These are phyloP conservation scores for Amiota minor DNA, from an alignment of 2,888 invertebrate species.

Conservation along the genomic window DNA sequence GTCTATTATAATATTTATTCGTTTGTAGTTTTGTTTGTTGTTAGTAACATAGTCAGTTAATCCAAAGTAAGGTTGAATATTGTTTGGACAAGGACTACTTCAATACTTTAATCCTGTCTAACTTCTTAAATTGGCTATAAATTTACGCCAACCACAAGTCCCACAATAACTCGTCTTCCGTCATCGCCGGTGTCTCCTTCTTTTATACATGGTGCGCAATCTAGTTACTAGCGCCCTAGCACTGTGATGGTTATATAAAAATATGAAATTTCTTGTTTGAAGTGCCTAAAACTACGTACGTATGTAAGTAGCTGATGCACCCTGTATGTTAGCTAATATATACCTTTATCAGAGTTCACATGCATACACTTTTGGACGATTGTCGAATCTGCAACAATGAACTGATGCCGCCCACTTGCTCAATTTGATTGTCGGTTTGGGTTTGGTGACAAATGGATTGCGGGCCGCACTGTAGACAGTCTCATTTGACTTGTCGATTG, in stretches of 20 bases:
- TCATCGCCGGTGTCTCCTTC: background rate
- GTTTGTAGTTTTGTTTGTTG: background rate
- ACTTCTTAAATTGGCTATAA: conserved; percentile 6
- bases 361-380: too few species aligned
- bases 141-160: conserved; percentile 6
- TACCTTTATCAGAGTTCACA: too few species aligned
- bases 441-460: conserved; percentile 43
- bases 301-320: too few species aligned
- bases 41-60: background rate
- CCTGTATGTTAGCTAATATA: too few species aligned
- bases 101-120: background rate
- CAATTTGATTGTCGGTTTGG: conserved; percentile 24
- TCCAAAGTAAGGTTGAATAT: background rate
- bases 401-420: conserved; percentile 10
- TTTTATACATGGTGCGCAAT: too few species aligned
- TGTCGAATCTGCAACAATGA: conserved; percentile 5
- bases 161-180: background rate
- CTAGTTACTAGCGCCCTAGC: too few species aligned
- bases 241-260: too few species aligned
- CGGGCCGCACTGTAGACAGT: conserved; percentile 39
- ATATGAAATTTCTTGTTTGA: too few species aligned
- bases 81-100: too few species aligned
- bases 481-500: conserved; percentile 42
- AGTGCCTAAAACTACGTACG: too few species aligned
- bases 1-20: background rate